Conservation (phyloP, 1,140 invertebrate genomes). For the Heliothis subflexa region DNA sequence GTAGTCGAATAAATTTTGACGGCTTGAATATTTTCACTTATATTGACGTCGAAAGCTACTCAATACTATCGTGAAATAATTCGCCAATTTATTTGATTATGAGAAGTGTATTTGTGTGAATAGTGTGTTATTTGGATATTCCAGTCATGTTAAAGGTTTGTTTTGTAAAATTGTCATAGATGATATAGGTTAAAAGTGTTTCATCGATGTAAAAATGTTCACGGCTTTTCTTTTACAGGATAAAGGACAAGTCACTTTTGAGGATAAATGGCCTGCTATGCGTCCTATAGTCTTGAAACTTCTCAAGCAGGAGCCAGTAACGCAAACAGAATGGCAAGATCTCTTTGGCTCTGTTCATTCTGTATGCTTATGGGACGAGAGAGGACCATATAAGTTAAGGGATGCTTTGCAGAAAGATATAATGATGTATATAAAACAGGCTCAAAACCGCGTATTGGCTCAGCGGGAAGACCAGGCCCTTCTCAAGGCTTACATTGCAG, state of each 20-base stretch:
- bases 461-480: conserved; percentile 98
- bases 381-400: conserved; percentile 94
- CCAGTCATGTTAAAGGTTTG: conserved; percentile 36
- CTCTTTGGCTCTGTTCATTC: conserved; percentile 98
- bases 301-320: conserved; percentile 96
- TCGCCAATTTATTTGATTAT: conserved; percentile 24
- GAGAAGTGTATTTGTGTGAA: conserved; percentile 28
- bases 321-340: conserved; percentile 98
- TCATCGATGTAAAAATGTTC: background rate
- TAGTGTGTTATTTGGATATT: conserved; percentile 7
- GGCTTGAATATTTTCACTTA: conserved; percentile 31
- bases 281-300: conserved; percentile 96
- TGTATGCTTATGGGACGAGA: conserved; percentile 98
- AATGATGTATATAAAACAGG: conserved; percentile 97
- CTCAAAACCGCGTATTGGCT: conserved; percentile 94
- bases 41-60: conserved; percentile 35
- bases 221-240: conserved; percentile 31
- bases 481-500: conserved; percentile 97
- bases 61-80: conserved; percentile 13
- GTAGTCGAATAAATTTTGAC: conserved; percentile 54
- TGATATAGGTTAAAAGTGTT: background rate
- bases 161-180: background rate
- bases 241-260: conserved; percentile 90
- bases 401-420: conserved; percentile 97
- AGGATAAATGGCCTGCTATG: conserved; percentile 98